Evolutionary conservation across 1,140 invertebrate species (phyloP).

Genomic region (Conus ventricosus): DNA sequence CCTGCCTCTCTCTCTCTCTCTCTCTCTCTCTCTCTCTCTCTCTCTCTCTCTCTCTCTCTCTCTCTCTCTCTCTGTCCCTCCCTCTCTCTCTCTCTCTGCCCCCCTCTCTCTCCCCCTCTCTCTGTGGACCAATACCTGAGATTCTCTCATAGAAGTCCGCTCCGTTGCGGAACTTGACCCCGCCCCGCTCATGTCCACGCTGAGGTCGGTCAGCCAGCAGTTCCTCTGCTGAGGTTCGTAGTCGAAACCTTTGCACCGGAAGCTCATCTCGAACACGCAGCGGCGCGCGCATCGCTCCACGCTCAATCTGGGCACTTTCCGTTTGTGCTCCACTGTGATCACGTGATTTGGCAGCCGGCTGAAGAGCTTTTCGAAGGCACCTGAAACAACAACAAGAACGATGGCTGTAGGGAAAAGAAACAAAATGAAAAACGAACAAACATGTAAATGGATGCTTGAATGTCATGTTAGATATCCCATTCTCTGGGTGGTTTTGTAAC

Average conservation of each 20-base stretch:
- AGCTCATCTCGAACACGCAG: slow-evolving; percentile 67
- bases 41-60: no score
- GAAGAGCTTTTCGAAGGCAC: slow-evolving; percentile 63
- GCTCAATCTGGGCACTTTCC: slow-evolving; percentile 58
- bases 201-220: slow-evolving; percentile 66
- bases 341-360: slow-evolving; percentile 67
- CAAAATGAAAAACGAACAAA: not conserved
- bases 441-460: no score
- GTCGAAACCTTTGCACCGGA: slow-evolving; percentile 70
- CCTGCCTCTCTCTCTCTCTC: no score
- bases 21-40: no score
- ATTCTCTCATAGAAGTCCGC: slow-evolving; percentile 67
- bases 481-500: no score
- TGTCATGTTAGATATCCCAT: no score
- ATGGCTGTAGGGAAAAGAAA: not conserved
- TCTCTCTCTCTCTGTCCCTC: no score
- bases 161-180: slow-evolving; percentile 49
- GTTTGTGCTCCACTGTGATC: slow-evolving; percentile 61
- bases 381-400: slow-evolving; percentile 40
- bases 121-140: slow-evolving; percentile 47
- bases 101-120: no score
- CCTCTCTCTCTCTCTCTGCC: no score
- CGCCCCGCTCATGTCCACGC: slow-evolving; percentile 50
- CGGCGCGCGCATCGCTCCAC: slow-evolving; percentile 68
- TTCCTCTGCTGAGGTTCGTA: slow-evolving; percentile 56